These are phyloP conservation scores for Semnornis frantzii DNA, from an alignment of 2,113 vertebrate species.

Conservation along the genomic window DNA sequence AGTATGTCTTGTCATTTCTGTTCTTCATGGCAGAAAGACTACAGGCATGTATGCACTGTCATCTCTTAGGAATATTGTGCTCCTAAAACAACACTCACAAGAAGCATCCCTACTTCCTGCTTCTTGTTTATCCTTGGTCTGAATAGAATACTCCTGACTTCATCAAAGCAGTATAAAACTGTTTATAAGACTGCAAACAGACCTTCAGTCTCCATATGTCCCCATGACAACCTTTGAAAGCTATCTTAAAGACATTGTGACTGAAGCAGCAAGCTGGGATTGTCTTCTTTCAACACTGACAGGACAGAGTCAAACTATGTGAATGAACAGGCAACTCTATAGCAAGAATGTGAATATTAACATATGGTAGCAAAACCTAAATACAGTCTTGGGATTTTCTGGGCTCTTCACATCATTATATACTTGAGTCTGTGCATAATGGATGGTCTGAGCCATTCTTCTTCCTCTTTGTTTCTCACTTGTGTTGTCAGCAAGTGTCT, in stretches of 20 bases:
- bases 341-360: not conserved
- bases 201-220: not conserved
- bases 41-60: not conserved
- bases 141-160: not conserved
- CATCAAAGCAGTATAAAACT: not conserved
- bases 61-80: not conserved
- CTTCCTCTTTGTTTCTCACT: not conserved
- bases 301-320: not conserved
- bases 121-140: not conserved
- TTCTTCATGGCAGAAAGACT: not conserved
- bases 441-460: not conserved
- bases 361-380: not conserved
- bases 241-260: not conserved
- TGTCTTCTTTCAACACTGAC: not conserved
- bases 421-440: not conserved
- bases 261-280: not conserved
- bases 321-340: not conserved
- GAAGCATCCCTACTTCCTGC: not conserved
- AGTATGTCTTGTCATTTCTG: not conserved
- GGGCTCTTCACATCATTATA: not conserved
- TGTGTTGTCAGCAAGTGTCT: rapidly evolving
- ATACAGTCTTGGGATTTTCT: not conserved
- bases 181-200: not conserved
- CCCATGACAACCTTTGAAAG: not conserved
- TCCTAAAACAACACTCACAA: not conserved